Conservation (phyloP, 2,888 invertebrate species). For the Hirtodrosophila cameraria region DNA sequence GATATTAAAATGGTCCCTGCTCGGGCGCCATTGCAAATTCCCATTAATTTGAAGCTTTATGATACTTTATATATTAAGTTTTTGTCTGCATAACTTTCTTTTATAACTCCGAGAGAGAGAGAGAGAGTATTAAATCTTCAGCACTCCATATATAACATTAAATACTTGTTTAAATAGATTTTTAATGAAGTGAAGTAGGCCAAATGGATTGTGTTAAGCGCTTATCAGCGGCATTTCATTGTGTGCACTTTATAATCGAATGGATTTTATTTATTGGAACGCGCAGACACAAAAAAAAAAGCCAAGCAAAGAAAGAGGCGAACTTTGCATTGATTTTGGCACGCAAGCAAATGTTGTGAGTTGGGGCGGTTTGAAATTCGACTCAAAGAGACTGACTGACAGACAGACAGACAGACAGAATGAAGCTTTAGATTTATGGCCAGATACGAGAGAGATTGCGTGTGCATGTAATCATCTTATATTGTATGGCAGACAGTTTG, state of each 20-base stretch:
- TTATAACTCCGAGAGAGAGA: too few relatives aligned
- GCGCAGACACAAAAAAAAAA: constrained; percentile 41
- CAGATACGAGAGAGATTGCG: constrained; percentile 62
- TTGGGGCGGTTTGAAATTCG: too few relatives aligned
- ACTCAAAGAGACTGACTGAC: constrained; percentile 17
- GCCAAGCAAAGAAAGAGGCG: constrained; percentile 13
- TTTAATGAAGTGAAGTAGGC: constrained; percentile 77
- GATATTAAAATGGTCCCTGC: too few relatives aligned
- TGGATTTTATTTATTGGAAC: constrained; percentile 73
- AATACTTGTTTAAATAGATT: constrained; percentile 67
- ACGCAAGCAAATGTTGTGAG: constrained; percentile 31
- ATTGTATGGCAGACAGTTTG: constrained; percentile 29
- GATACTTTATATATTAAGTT: too few relatives aligned
- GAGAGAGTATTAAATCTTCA: too few relatives aligned
- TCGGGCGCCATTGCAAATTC: too few relatives aligned
- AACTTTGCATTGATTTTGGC: constrained; percentile 73
- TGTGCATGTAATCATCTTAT: constrained; percentile 72
- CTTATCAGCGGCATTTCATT: constrained; percentile 72
- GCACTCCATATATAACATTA: too few relatives aligned
- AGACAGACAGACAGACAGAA: constrained; percentile 19
- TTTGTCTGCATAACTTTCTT: too few relatives aligned
- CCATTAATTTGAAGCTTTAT: too few relatives aligned
- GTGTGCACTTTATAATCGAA: constrained; percentile 72
- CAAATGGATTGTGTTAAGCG: constrained; percentile 61
- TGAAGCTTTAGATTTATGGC: constrained; percentile 60